Evolutionary conservation across 2,888 invertebrate genomes (phyloP).

Genomic region (Exephanes ischioxanthus): DNA sequence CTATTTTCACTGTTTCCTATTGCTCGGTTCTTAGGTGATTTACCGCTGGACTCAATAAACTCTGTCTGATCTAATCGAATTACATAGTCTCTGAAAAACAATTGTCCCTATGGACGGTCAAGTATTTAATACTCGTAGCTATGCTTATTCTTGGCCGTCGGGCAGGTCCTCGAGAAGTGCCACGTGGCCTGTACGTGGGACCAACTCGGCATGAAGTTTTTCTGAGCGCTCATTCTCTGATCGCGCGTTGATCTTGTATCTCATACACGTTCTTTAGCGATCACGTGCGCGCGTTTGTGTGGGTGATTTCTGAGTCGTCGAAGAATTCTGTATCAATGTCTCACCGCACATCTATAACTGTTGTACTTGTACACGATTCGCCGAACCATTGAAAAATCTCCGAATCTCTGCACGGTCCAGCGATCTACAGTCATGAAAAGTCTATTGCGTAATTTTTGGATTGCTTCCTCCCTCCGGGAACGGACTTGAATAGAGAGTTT

Average conservation of each 20-base stretch:
- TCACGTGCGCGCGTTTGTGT: neutral
- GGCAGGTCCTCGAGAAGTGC: neutral
- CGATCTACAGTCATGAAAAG: neutral
- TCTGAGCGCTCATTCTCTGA: neutral
- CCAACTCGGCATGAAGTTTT: slow-evolving; percentile 8
- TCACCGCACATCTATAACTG: slow-evolving; percentile 3
- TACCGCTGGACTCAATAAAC: too few species aligned
- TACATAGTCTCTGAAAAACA: too few species aligned
- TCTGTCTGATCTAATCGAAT: too few species aligned
- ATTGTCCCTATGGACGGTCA: too few species aligned
- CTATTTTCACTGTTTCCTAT: too few species aligned
- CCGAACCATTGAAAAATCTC: slow-evolving; percentile 11
- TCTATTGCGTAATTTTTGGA: slow-evolving; percentile 41
- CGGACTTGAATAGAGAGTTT: neutral
- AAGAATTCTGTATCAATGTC: neutral
- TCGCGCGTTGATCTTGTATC: neutral
- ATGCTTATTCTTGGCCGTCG: slow-evolving; percentile 1
- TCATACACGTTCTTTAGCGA: neutral
- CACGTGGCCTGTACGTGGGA: slow-evolving; percentile 22
- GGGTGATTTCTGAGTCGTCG: neutral
- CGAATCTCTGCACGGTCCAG: neutral
- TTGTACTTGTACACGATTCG: slow-evolving; percentile 13
- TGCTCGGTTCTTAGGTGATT: too few species aligned
- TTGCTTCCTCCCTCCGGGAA: neutral
- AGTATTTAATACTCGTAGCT: neutral